Evolutionary conservation across 1,140 invertebrate species (phyloP).

Genomic region (Palaemon carinicauda): DNA sequence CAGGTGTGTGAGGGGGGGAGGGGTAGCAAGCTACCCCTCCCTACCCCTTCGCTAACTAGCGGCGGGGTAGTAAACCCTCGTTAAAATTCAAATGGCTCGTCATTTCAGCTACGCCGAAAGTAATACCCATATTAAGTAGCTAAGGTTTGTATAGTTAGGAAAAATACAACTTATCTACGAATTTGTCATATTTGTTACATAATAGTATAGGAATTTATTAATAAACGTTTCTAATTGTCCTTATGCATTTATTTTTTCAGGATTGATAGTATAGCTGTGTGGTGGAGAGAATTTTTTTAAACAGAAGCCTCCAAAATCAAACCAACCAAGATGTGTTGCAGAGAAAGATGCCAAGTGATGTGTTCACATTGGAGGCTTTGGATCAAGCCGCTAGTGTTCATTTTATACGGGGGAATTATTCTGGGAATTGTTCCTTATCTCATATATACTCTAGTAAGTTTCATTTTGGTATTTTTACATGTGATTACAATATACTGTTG

Average conservation of each 20-base stretch:
- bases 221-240: too few relatives aligned
- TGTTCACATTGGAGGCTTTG: conserved; percentile 80
- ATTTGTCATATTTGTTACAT: too few relatives aligned
- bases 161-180: too few relatives aligned
- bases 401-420: conserved; percentile 81
- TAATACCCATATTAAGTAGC: too few relatives aligned
- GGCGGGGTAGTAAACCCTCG: too few relatives aligned
- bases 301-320: neutral
- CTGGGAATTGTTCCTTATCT: conserved; percentile 84
- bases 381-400: conserved; percentile 84
- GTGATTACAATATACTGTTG: neutral
- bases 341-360: conserved; percentile 39
- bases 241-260: neutral
- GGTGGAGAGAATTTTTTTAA: neutral
- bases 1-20: too few relatives aligned
- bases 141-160: too few relatives aligned
- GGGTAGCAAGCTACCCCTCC: too few relatives aligned
- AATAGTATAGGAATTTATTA: too few relatives aligned
- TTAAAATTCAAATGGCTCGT: too few relatives aligned
- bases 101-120: too few relatives aligned
- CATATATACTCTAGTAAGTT: conserved; percentile 71
- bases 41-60: too few relatives aligned
- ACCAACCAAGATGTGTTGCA: conserved; percentile 35
- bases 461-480: conserved; percentile 40
- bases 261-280: neutral